Conservation (phyloP, 2,113 vertebrate genomes). For the Dunckerocampus dactyliophorus region DNA sequence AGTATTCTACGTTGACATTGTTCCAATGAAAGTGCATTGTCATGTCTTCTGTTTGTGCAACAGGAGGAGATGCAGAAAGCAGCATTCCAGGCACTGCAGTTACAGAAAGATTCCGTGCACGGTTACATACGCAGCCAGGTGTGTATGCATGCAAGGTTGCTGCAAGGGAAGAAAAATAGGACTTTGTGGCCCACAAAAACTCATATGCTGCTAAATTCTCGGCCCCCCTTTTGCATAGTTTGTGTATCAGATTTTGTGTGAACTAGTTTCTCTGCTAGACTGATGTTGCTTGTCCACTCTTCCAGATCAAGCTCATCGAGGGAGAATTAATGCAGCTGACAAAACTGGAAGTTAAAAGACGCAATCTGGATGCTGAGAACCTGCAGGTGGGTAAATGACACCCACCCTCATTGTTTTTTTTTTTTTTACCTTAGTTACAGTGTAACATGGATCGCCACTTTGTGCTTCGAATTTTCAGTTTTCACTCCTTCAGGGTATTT, state of each 20-base stretch:
- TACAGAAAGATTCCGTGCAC: slow-evolving; percentile 89
- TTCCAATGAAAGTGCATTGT: not conserved
- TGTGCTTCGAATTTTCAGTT: too few species aligned
- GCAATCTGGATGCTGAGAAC: slow-evolving; percentile 87
- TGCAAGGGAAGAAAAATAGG: not conserved
- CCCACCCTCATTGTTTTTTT: not conserved
- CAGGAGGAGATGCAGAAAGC: slow-evolving; percentile 94
- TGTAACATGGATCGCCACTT: too few species aligned
- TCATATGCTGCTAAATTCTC: too few species aligned
- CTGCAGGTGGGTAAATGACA: slow-evolving; percentile 98
- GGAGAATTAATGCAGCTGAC: slow-evolving; percentile 96
- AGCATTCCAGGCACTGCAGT: slow-evolving; percentile 92
- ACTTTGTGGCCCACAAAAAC: not conserved
- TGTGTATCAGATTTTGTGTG: too few species aligned
- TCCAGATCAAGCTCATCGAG: slow-evolving; percentile 98
- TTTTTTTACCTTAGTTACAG: not conserved
- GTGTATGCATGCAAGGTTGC: slow-evolving; percentile 9
- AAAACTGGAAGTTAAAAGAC: slow-evolving; percentile 96
- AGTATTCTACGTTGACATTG: not conserved
- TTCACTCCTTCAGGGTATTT: too few species aligned
- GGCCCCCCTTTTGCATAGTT: too few species aligned
- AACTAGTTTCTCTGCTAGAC: slow-evolving; percentile 23
- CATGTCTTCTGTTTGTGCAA: not conserved
- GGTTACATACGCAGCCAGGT: slow-evolving; percentile 91
- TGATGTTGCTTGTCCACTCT: slow-evolving; percentile 77